Conservation (phyloP, 2,113 vertebrate genomes). For the Telmatochromis sp. region DNA sequence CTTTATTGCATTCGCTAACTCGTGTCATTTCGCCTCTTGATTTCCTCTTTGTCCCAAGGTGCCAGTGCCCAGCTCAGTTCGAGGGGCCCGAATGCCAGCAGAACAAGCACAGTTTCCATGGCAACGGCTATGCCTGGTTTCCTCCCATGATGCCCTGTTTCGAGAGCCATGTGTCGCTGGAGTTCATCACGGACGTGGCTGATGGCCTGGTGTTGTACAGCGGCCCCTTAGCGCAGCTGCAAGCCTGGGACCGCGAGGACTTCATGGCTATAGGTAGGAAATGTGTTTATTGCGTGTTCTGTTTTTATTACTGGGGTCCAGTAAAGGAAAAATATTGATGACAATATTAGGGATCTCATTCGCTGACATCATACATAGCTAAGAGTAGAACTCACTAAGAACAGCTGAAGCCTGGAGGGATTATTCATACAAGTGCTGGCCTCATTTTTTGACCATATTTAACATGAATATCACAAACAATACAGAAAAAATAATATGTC, state of each 20-base stretch:
- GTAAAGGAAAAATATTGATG: neutral
- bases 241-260: conserved; percentile 76
- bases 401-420: neutral
- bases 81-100: conserved; percentile 87
- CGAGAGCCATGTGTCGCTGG: conserved; percentile 80
- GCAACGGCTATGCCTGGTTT: conserved; percentile 87
- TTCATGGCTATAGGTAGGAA: conserved; percentile 84
- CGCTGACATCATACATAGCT: neutral
- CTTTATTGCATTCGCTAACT: neutral
- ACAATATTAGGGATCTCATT: neutral
- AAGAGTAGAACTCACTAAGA: neutral
- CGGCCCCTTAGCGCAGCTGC: conserved; percentile 78
- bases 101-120: conserved; percentile 86
- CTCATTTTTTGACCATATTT: neutral
- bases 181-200: conserved; percentile 82
- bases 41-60: conserved; percentile 67
- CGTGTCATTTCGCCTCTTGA: neutral
- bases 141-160: conserved; percentile 81
- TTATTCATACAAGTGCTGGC: neutral
- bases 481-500: neutral
- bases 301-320: neutral
- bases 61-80: conserved; percentile 79
- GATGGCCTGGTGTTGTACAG: conserved; percentile 83
- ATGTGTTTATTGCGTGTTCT: fast-evolving
- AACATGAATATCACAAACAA: neutral